Evolutionary conservation across 2,113 vertebrate species (phyloP).

Genomic region (Atrichornis clamosus): DNA sequence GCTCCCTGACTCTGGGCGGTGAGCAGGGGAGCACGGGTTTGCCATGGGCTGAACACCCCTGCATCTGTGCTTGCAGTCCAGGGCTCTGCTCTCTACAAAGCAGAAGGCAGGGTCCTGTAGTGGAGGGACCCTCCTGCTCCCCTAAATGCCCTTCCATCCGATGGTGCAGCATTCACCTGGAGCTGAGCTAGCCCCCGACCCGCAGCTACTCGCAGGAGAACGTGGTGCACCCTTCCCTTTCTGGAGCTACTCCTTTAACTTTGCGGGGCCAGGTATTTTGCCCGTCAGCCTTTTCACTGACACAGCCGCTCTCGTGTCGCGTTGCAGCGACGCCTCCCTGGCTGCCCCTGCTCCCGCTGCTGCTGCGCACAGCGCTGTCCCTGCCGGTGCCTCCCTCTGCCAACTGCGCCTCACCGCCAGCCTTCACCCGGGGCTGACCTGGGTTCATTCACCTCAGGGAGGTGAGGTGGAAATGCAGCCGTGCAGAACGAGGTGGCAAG

Average conservation of each 20-base stretch:
- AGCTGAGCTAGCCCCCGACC: neutral
- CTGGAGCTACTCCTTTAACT: accelerated
- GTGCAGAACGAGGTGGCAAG: neutral
- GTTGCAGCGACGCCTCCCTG: neutral
- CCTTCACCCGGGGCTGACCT: accelerated
- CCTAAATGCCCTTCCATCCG: neutral
- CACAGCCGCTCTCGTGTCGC: neutral
- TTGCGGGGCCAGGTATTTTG: no score
- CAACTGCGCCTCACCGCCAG: accelerated
- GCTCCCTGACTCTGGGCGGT: accelerated
- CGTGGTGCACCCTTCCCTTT: accelerated
- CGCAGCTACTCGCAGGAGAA: neutral
- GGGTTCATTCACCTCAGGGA: no score
- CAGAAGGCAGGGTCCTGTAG: neutral
- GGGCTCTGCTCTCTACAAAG: neutral
- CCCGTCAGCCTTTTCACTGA: neutral
- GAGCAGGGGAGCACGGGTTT: neutral
- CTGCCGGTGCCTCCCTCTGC: neutral
- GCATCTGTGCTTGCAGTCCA: neutral
- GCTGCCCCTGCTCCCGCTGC: neutral
- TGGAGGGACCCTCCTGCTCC: neutral
- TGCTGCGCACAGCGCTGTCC: neutral
- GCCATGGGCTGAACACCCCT: neutral
- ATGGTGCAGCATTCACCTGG: no score
- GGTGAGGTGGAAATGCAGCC: neutral